Evolutionary conservation across 2,113 vertebrate genomes (phyloP), one percentile per base, ranked within the genome.

Genomic region (Dromaius novaehollandiae): DNA sequence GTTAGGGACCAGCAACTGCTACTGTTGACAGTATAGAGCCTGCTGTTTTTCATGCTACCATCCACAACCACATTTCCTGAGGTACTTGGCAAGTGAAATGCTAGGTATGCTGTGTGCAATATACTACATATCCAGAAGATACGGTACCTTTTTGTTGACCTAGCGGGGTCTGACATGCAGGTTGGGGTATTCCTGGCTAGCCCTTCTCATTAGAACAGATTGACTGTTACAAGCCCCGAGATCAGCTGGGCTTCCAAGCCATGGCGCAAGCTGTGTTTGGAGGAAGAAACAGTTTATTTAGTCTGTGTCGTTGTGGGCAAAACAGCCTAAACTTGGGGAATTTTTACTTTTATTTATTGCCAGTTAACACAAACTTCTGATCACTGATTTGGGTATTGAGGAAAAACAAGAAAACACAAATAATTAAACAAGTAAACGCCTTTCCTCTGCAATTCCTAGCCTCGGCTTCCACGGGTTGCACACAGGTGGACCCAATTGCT

Each of bases 211-310:
- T 6, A 6, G 3, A 8, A 17, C 11, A 2, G 5, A 20, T 18
- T 19, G 13, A 22, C 26, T 3, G 10, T 32, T 13, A 28, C 2
- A 4, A 7, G 42, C 17, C 1, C 1, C 3, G 40, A 12, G 16
- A 11, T 2, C 13, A 28, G 40, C 19, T 50, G 28, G 50, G 19
- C 19, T 10, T 36, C 19, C 30, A 8, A 4, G 60, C 20, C 4
- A 15, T 5, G 5, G 21, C 5, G 3, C 21, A 5, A 7, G 26
- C 83, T 12, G 20, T 0, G 6, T 36, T 46, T 64, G 20, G 46
- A 32, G 28, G 46, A 7, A 24, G 4, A 19, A 3, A 6, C 18
- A 1, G 1, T 9, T 44, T 25, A 5, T 25, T 55, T 28, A 69
- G 15, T 48, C 38, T 9, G 5, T 19, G 2, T 30, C 2, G 38